Base-by-base conservation (phyloP, 2,888 invertebrate genomes). In the Pachydiplax longipennis region DNA sequence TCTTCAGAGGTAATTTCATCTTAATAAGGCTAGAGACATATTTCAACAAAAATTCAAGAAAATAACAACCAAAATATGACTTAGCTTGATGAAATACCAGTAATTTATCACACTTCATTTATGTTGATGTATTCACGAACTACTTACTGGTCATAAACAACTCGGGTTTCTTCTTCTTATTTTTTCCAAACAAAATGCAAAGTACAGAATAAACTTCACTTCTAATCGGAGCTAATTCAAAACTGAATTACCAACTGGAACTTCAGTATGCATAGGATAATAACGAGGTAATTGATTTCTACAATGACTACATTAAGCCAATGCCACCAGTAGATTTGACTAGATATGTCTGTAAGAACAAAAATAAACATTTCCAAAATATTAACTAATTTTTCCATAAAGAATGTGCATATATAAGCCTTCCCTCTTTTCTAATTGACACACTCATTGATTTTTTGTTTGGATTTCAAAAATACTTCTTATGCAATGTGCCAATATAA, bases 401-500 rank as follows among this genome's bases (percentile, higher is more conserved):
- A 35, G 61, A 87, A 61, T 87, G 87, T 87, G 87, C 87, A 61
- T 61, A 87, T 35, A 53, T n/a, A 87, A 73, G 73, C 37, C 3
- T 65, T 65, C 35, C 22, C 10, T 58, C 83, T 31, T 58, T 83
- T 31, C 53, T 53, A 35, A 40, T 35, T 65, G 61, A 61, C 87
- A 87, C 87, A 40, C 61, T 87, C n/a, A 13, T 65, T n/a, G 22
- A 65, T 31, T n/a, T n/a, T 12, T 8, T 22, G 40, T 61, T 48
- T 53, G 25, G 61, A 87, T 18, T 37, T 18, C 35, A 87, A 87
- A 87, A 87, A 87, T 83, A 83, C 10, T 31, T 83, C 61, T 87
- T 35, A 18, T n/a, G n/a, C 37, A 87, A 65, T 65, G 61, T 87
- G 61, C 37, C 40, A 65, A 35, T 87, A 87, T 12, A 87, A 87